Base-by-base conservation (phyloP, 2,113 vertebrate genomes). In the Puntigrus tetrazona region DNA sequence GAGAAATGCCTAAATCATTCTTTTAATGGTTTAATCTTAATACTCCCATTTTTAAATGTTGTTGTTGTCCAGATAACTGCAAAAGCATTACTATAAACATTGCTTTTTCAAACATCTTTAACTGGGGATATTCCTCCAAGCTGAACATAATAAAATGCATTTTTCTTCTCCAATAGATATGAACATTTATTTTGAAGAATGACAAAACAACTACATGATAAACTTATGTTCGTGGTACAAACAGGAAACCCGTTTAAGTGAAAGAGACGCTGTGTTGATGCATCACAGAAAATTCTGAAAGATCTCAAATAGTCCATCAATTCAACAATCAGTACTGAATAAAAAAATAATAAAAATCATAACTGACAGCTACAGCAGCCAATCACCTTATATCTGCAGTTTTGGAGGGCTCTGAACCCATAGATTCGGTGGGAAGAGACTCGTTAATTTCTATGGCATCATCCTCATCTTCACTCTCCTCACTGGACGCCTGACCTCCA, bases 381-480 rank as follows among this genome's bases (percentile, higher is more conserved):
- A 52, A 87, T 85, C 84, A 89, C 52, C 84, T 83, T 1, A 67
- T 36, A 11, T 70, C 16, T 16, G 61, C 76, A 13, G 69, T 65
- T 63, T 81, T n/a, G 29, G 13, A 72, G n/a, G 34, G 34, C 7
- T 29, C n/a, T 8, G 36, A 3, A 29, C n/a, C 55, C 8, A 76
- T 4, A 57, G 50, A 18, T 50, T 45, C 70, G 18, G 7, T 34
- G 9, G 76, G 18, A 41, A 63, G 27, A 65, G 61, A 14, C 29
- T 74, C 78, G 18, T 5, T 36, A 14, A 78, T 73, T 59, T 86
- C 78, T 7, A 11, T 55, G 22, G 86, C 61, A 0, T 89, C 78
- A 3, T 86, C 84, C 1, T 88, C 88, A 5, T 20, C 8, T 0
- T 90, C 91, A 45, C 91, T 92, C 76, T 90, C 86, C 3, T 83